Conservation (phyloP, 2,797 vertebrate species). For the Botia almorhae region DNA sequence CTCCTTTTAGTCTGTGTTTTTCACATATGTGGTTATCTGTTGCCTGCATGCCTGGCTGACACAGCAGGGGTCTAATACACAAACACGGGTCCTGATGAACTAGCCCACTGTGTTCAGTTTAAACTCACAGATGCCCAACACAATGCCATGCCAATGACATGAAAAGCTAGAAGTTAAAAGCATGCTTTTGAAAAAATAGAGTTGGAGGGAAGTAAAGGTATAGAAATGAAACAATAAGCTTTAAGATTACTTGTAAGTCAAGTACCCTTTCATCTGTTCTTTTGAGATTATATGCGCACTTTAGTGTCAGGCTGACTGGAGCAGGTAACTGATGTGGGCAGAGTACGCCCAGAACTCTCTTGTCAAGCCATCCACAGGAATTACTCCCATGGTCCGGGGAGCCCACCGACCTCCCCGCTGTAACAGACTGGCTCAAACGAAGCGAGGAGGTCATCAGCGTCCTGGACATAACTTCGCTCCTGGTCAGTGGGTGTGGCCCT, state of each 20-base stretch:
- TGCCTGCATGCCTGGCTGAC: constrained; percentile 72
- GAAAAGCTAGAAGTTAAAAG: neutral
- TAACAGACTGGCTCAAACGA: too few relatives aligned
- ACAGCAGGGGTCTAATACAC: constrained; percentile 60
- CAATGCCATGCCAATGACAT: neutral
- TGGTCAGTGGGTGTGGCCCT: too few relatives aligned
- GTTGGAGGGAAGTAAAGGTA: neutral
- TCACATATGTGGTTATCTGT: constrained; percentile 74
- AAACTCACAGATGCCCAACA: neutral
- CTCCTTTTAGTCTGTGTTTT: constrained; percentile 62
- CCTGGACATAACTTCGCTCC: too few relatives aligned
- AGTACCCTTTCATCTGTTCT: neutral
- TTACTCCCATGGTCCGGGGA: too few relatives aligned
- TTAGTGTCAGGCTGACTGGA: too few relatives aligned
- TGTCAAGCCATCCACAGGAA: too few relatives aligned
- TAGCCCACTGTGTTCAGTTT: neutral
- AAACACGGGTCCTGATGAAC: constrained; percentile 44
- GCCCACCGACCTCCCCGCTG: too few relatives aligned
- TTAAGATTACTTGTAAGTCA: constrained; percentile 11
- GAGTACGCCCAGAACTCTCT: too few relatives aligned
- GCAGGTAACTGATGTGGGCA: too few relatives aligned
- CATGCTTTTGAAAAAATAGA: neutral
- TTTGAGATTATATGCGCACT: constrained; percentile 7
- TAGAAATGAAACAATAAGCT: neutral
- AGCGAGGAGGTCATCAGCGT: too few relatives aligned